Percentiles rank a stretch among this genome's conserved stretches.
Evolutionary conservation across 2,797 vertebrate species (phyloP).

Genomic region (Enteromius radiatus): DNA sequence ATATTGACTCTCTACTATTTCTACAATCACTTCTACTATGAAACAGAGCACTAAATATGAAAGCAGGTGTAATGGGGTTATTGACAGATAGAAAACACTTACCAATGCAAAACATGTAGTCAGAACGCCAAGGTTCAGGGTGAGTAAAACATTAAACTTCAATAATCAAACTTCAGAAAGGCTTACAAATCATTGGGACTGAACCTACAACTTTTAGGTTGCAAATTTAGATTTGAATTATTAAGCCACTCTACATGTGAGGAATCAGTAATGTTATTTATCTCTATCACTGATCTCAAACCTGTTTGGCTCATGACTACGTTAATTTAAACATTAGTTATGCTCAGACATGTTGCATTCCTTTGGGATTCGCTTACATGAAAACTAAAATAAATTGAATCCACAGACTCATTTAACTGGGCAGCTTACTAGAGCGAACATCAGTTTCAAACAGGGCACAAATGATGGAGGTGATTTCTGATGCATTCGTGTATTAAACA

Average conservation of each 20-base stretch:
- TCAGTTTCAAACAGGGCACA: slow-evolving; percentile 22
- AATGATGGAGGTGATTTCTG: slow-evolving; percentile 38
- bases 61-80: not conserved
- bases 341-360: slow-evolving; percentile 13
- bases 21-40: not conserved
- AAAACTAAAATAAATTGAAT: slow-evolving; percentile 24
- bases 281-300: not conserved
- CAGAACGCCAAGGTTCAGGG: not conserved
- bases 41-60: not conserved
- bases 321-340: slow-evolving; percentile 4
- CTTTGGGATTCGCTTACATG: slow-evolving; percentile 8
- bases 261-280: not conserved
- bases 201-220: not conserved
- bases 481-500: slow-evolving; percentile 30
- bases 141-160: not conserved
- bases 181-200: not conserved
- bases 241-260: not conserved
- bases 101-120: not conserved
- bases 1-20: not conserved
- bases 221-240: not conserved
- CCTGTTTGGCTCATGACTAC: not conserved
- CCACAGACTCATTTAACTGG: slow-evolving; percentile 25
- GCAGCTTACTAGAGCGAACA: slow-evolving; percentile 1
- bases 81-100: not conserved
- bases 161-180: not conserved